Evolutionary conservation across 2,113 vertebrate genomes (phyloP).

Genomic region (Hyperopisus bebe): DNA sequence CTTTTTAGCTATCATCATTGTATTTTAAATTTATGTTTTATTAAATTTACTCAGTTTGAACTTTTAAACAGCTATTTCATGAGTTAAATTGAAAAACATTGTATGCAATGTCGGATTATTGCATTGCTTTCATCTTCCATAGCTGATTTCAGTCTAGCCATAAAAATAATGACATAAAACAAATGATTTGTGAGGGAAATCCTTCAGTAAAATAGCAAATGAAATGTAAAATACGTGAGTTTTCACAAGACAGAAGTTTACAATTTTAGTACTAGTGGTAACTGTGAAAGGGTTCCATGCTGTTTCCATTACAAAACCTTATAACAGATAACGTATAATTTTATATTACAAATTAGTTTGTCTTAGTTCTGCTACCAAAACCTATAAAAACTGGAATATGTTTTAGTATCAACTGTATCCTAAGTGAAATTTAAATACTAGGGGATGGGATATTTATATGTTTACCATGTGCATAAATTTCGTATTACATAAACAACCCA

Average conservation of each 20-base stretch:
- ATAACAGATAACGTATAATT: not conserved
- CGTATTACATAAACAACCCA: not conserved
- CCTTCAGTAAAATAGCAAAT: not conserved
- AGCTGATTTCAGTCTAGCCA: not conserved
- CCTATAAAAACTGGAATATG: not conserved
- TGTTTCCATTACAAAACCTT: not conserved
- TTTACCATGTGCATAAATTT: not conserved
- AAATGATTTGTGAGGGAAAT: not conserved
- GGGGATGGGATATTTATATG: not conserved
- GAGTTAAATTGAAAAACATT: not conserved
- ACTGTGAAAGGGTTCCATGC: not conserved
- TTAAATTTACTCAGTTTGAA: not conserved
- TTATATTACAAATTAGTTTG: not conserved
- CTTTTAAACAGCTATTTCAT: not conserved
- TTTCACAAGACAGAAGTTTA: not conserved
- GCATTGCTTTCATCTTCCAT: not conserved
- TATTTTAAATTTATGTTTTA: not conserved
- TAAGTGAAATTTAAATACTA: not conserved
- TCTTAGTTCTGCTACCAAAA: not conserved
- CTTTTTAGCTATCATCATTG: not conserved
- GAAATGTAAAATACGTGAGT: not conserved
- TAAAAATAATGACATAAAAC: not conserved
- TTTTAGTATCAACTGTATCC: not conserved
- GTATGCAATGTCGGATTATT: not conserved
- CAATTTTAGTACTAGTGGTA: not conserved